These are phyloP conservation scores for Paradoxurus hermaphroditus DNA, from an alignment of 2,113 vertebrate genomes.

Conservation along the genomic window DNA sequence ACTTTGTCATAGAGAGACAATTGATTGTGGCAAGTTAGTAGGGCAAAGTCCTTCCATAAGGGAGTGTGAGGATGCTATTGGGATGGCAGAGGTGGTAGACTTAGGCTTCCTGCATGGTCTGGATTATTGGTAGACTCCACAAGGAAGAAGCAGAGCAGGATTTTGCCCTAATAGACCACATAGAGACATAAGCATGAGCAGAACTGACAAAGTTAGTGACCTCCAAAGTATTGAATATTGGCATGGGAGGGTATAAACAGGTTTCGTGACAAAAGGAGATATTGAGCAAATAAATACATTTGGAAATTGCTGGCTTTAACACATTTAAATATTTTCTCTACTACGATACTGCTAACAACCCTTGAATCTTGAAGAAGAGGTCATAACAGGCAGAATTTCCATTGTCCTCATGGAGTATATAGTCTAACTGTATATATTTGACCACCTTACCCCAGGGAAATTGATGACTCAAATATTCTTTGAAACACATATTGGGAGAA, in stretches of 20 bases:
- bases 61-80: not conserved
- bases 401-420: no score
- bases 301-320: not conserved
- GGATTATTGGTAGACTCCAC: fast-evolving
- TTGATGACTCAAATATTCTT: not conserved
- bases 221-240: not conserved
- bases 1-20: not conserved
- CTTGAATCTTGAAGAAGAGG: not conserved
- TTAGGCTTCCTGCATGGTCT: not conserved
- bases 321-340: not conserved
- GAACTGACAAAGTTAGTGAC: not conserved
- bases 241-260: not conserved
- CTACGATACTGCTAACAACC: not conserved
- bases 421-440: no score
- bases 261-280: not conserved
- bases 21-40: not conserved
- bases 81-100: not conserved
- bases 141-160: not conserved
- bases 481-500: not conserved
- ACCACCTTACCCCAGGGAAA: not conserved
- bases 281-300: not conserved
- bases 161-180: not conserved
- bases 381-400: not conserved
- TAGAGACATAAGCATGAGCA: not conserved
- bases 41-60: not conserved